Conservation (phyloP, 2,797 vertebrate species). For the Steatocranus sp. region DNA sequence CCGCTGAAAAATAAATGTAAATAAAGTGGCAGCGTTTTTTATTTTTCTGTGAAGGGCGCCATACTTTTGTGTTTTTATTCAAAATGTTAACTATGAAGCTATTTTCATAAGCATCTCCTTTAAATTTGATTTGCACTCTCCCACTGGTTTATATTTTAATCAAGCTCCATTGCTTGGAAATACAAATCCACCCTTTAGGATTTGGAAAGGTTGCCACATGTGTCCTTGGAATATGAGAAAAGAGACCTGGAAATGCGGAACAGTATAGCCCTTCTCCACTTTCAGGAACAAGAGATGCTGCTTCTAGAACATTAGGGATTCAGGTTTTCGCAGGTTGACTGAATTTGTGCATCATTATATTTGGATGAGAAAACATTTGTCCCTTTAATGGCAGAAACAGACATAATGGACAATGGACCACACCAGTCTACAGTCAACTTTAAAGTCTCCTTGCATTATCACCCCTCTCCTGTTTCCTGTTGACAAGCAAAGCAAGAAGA, state of each 20-base stretch:
- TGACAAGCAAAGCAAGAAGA: constrained; percentile 28
- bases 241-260: neutral
- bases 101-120: neutral
- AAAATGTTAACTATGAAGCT: neutral
- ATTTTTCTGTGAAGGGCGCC: neutral
- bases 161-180: neutral
- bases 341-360: constrained; percentile 4
- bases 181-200: neutral
- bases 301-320: constrained; percentile 24
- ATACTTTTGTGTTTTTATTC: neutral
- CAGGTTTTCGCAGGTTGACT: neutral
- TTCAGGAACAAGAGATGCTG: neutral
- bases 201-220: neutral
- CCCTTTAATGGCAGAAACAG: constrained; percentile 1
- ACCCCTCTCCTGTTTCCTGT: constrained; percentile 23
- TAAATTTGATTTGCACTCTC: neutral
- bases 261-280: neutral
- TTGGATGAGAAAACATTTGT: neutral
- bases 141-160: neutral
- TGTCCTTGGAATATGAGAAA: neutral
- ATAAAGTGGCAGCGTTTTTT: neutral
- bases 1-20: neutral
- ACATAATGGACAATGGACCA: neutral
- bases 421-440: neutral
- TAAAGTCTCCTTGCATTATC: constrained; percentile 30